These are phyloP conservation scores for Leptobrachium leishanense DNA, from an alignment of 2,113 vertebrate species.

Conservation along the genomic window DNA sequence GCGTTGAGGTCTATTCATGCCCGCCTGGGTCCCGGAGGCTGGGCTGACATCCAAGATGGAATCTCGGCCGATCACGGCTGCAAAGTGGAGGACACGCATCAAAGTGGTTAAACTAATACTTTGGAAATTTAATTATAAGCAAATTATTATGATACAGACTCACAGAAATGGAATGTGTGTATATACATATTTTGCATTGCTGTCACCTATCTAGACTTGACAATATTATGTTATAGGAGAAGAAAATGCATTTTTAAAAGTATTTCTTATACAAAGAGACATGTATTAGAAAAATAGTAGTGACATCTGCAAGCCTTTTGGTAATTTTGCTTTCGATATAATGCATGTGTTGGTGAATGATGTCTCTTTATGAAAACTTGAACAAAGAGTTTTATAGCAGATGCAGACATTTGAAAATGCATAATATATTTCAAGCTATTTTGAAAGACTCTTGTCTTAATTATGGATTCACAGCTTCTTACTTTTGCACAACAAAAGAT, in stretches of 20 bases:
- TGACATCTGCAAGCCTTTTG: constrained; percentile 34
- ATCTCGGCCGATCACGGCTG: no score
- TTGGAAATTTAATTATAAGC: no score
- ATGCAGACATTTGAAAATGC: constrained; percentile 40
- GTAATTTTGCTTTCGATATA: constrained; percentile 35
- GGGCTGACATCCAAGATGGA: no score
- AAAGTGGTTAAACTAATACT: no score
- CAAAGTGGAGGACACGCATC: no score
- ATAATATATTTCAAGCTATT: constrained; percentile 39
- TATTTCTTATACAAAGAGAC: background rate
- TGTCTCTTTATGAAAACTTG: constrained; percentile 36
- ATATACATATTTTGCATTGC: no score
- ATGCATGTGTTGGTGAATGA: constrained; percentile 34
- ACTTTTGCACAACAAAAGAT: constrained; percentile 39
- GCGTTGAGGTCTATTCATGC: no score
- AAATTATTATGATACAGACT: no score
- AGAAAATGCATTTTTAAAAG: background rate
- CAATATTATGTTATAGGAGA: no score
- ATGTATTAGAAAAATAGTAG: constrained; percentile 30
- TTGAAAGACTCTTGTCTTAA: constrained; percentile 41
- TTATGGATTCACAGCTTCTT: constrained; percentile 42
- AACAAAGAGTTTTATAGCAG: constrained; percentile 34
- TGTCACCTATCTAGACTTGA: no score
- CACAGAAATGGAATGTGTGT: no score
- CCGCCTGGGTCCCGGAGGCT: no score